Conservation (phyloP, 2,797 vertebrate species). For the Dendrocincla fuliginosa region DNA sequence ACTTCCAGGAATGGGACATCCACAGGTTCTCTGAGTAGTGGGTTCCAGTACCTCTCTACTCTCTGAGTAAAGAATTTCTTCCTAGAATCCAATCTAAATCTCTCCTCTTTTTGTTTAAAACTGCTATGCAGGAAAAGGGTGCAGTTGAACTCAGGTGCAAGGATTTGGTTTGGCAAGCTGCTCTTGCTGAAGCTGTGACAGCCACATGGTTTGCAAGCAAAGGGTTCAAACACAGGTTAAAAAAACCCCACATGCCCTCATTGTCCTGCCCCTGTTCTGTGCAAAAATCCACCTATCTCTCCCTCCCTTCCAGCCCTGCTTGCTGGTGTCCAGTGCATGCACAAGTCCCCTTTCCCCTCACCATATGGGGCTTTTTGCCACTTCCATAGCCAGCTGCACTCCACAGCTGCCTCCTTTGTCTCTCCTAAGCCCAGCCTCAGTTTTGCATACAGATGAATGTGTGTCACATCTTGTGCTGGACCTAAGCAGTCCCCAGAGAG, state of each 20-base stretch:
- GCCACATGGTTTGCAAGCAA: neutral
- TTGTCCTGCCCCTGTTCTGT: neutral
- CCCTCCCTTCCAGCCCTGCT: neutral
- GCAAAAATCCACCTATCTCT: neutral
- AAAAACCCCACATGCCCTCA: fast-evolving
- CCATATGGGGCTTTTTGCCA: neutral
- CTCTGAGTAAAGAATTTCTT: neutral
- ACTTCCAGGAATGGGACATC: neutral
- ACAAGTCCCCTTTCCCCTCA: neutral
- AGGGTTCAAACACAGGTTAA: neutral
- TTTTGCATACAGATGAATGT: neutral
- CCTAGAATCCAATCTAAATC: neutral
- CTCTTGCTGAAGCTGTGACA: neutral
- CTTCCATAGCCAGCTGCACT: neutral
- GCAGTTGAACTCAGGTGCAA: neutral
- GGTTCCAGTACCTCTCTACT: neutral
- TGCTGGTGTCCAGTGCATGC: neutral
- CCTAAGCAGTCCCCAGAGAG: neutral
- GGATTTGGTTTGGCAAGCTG: neutral
- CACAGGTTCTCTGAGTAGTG: neutral
- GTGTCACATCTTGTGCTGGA: neutral
- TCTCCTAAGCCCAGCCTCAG: neutral
- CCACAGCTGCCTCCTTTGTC: slow-evolving; percentile 13
- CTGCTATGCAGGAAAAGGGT: neutral
- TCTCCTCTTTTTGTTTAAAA: neutral